Evolutionary conservation across 2,797 vertebrate species (phyloP), one percentile per base, ranked within the genome.

Genomic region (Alauda arvensis): DNA sequence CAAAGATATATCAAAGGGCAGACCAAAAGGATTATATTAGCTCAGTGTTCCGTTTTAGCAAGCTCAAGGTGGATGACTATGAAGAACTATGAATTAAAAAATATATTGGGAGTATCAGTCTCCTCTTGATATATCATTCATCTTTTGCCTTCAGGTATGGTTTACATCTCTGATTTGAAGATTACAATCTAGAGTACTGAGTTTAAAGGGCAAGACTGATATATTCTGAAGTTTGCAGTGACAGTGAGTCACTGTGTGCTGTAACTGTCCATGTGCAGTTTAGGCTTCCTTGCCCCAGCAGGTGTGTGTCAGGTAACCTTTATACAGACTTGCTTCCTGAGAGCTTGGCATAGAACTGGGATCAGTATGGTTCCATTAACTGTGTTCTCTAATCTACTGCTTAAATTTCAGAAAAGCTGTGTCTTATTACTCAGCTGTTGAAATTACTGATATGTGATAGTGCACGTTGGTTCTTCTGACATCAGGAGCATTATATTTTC

Each of bases 221-320:
- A 3, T 48, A 46, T 66, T 48, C 29, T 43, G 29, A 51, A 81
- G 53, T 46, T 89, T 84, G 42, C 49, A 53, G 75, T 55, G 68
- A 20, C 68, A 63, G 15, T 15, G 53, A 69, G 29, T 90, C 49
- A 39, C 14, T 63, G 2, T 25, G 49, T 23, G 12, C 43, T 75
- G 23, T 43, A 39, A 15, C 6, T 1, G 42, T 33, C 78, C n/a
- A 5, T 40, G 45, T 70, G 43, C 68, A 37, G 53, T 52, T 79
- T 40, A 14, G 0, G 1, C 1, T 9, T 39, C 51, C n/a, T 46
- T 70, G 46, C 57, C 67, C 48, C 2, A 1, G 33, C 26, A 45
- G 42, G 29, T 81, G 42, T 80, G 14, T 52, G 8, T 69, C 1
- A 3, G 18, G 46, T 52, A 40, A 57, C n/a, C 57, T 77, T 6